Evolutionary conservation across 2,888 invertebrate species (phyloP).

Genomic region (Drosophila antonietae): DNA sequence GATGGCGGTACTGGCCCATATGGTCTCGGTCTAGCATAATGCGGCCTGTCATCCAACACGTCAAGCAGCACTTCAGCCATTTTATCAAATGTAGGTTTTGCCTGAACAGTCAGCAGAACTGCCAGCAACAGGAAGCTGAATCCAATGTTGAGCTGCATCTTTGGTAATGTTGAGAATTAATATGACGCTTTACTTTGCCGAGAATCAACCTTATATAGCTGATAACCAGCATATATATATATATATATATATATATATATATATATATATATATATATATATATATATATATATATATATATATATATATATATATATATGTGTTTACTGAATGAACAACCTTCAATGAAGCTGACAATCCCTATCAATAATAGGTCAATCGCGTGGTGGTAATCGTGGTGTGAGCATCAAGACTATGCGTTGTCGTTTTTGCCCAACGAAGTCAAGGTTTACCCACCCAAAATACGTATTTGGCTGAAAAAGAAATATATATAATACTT

Average conservation of each 20-base stretch:
- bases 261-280: neutral
- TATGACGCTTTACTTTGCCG: neutral
- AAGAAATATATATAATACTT: neutral
- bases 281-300: neutral
- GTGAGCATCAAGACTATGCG: neutral
- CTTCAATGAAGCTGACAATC: constrained; percentile 26
- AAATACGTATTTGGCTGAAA: neutral
- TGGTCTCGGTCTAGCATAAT: constrained; percentile 14
- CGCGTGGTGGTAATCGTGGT: constrained; percentile 1
- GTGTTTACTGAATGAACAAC: constrained; percentile 7
- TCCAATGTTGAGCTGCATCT: constrained; percentile 49
- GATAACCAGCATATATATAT: constrained; percentile 27
- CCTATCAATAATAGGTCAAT: constrained; percentile 12
- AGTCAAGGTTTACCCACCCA: neutral
- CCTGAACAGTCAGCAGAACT: constrained; percentile 22
- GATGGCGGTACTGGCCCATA: constrained; percentile 20
- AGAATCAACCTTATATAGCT: constrained; percentile 50
- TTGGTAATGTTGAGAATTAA: neutral
- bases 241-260: neutral
- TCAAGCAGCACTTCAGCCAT: constrained; percentile 63
- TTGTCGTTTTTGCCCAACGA: neutral
- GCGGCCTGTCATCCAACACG: constrained; percentile 36
- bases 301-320: constrained; percentile 2
- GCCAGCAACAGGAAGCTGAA: constrained; percentile 22
- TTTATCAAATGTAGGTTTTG: constrained; percentile 71